These are phyloP conservation scores for Cheilosia soror DNA, from an alignment of 2,888 invertebrate genomes.

Conservation along the genomic window DNA sequence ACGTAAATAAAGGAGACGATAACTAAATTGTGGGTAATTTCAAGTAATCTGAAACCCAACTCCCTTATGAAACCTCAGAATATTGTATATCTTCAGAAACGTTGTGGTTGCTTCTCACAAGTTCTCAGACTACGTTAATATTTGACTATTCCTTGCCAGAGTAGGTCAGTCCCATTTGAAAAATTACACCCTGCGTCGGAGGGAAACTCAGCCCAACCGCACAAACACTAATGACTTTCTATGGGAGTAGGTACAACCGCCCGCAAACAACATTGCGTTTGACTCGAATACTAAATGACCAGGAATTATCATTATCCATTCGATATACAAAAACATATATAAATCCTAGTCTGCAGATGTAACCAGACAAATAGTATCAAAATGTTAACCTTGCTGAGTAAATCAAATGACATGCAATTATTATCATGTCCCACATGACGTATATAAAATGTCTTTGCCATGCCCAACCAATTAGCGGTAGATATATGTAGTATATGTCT, in stretches of 20 bases:
- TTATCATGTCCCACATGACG: conserved; percentile 41
- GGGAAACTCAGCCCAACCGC: not conserved
- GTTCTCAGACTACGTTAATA: too few species aligned
- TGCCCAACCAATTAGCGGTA: conserved; percentile 54
- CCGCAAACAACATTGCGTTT: conserved; percentile 6
- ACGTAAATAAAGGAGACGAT: too few species aligned
- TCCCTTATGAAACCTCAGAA: too few species aligned
- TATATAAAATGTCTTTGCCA: conserved; percentile 38
- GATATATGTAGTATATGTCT: conserved; percentile 15
- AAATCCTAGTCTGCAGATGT: conserved; percentile 13
- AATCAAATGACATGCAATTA: conserved; percentile 59
- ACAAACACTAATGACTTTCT: conserved; percentile 12
- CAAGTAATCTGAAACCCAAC: too few species aligned
- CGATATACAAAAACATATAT: not conserved
- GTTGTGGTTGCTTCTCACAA: too few species aligned
- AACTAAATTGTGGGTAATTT: too few species aligned
- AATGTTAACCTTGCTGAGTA: conserved; percentile 17
- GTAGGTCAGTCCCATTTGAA: not conserved
- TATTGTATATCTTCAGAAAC: too few species aligned
- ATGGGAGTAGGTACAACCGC: not conserved
- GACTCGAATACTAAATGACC: conserved; percentile 24
- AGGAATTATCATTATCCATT: conserved; percentile 14
- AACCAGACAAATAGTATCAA: not conserved
- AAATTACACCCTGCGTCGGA: not conserved
- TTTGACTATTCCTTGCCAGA: too few species aligned